These are phyloP conservation scores for Druon quercuslanigerum DNA, from an alignment of 1,140 invertebrate species.

Conservation along the genomic window DNA sequence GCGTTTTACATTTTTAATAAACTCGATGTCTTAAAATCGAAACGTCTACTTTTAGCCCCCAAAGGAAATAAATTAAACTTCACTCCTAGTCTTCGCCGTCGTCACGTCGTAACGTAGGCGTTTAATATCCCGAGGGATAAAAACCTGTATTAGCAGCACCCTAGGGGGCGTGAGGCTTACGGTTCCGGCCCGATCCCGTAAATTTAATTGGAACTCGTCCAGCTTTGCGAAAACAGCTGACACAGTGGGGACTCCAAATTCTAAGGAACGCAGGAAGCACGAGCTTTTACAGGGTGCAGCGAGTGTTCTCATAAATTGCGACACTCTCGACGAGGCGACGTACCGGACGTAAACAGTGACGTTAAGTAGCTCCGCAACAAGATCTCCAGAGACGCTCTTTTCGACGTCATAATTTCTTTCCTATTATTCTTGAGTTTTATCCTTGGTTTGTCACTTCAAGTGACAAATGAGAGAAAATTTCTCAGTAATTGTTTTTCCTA, in stretches of 20 bases:
- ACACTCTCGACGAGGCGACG: slow-evolving; percentile 44
- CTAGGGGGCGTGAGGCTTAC: slow-evolving; percentile 9
- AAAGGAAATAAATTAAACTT: not conserved
- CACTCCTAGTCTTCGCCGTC: not conserved
- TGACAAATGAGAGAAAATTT: not conserved
- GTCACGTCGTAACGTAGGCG: not conserved
- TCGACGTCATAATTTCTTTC: slow-evolving; percentile 46
- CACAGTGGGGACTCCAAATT: slow-evolving; percentile 39
- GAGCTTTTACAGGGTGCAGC: slow-evolving; percentile 40
- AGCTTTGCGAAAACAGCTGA: slow-evolving; percentile 43
- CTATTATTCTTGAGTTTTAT: slow-evolving; percentile 43
- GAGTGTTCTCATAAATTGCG: slow-evolving; percentile 51
- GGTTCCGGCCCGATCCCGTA: slow-evolving; percentile 33
- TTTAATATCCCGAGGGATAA: not conserved
- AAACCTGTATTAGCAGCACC: not conserved
- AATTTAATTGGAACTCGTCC: slow-evolving; percentile 46
- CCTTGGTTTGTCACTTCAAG: slow-evolving; percentile 18
- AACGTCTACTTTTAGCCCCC: not conserved
- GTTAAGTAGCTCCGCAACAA: slow-evolving; percentile 55
- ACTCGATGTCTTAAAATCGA: not conserved
- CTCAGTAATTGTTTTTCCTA: not conserved
- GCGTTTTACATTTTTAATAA: not conserved
- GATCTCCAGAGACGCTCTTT: slow-evolving; percentile 50
- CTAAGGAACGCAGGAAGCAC: slow-evolving; percentile 34
- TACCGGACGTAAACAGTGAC: slow-evolving; percentile 55